Conservation (phyloP, 1,140 invertebrate genomes). For the Bicyclus anynana region DNA sequence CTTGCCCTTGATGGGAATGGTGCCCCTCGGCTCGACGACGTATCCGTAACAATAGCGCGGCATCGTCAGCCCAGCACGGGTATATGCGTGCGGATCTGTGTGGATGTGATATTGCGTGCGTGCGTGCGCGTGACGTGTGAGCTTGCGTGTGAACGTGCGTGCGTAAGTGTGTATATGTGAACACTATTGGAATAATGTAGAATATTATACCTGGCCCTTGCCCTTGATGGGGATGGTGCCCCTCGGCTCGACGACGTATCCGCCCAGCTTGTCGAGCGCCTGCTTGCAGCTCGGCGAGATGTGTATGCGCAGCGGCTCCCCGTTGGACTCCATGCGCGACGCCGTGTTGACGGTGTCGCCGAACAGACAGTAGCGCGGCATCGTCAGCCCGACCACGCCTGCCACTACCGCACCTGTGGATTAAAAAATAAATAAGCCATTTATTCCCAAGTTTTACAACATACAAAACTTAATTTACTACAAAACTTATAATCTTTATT, state of each 20-base stretch:
- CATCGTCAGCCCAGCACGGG: slow-evolving; percentile 18
- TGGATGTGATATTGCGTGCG: too few relatives aligned
- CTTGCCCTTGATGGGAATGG: too few relatives aligned
- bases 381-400: slow-evolving; percentile 96
- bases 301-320: slow-evolving; percentile 91
- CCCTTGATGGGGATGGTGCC: slow-evolving; percentile 94
- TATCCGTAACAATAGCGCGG: background rate
- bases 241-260: slow-evolving; percentile 89
- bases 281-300: slow-evolving; percentile 87
- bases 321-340: slow-evolving; percentile 95
- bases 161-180: too few relatives aligned
- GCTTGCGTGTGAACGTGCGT: too few relatives aligned
- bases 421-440: background rate
- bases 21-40: background rate
- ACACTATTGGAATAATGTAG: too few relatives aligned
- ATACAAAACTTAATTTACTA: too few relatives aligned
- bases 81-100: too few relatives aligned
- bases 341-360: slow-evolving; percentile 97
- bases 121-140: too few relatives aligned
- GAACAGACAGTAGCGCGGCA: slow-evolving; percentile 97
- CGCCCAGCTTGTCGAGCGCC: slow-evolving; percentile 86
- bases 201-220: slow-evolving; percentile 81
- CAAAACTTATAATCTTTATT: too few relatives aligned
- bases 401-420: slow-evolving; percentile 90
- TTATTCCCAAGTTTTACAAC: too few relatives aligned